These are phyloP conservation scores for Nothura maculosa DNA, from an alignment of 2,797 vertebrate genomes.

Conservation along the genomic window DNA sequence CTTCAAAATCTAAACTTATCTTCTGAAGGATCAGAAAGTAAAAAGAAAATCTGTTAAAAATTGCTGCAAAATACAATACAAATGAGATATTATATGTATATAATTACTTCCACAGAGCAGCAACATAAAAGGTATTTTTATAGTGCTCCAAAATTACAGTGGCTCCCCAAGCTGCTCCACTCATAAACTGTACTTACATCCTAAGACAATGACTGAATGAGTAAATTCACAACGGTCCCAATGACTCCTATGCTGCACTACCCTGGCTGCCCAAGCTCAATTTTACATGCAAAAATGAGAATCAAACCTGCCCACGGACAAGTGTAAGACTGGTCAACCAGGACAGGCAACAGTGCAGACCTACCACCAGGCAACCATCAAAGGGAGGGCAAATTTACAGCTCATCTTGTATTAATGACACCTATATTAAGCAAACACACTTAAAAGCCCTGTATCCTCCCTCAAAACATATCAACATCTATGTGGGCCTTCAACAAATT, in stretches of 20 bases:
- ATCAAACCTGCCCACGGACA: not conserved
- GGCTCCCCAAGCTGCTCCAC: not conserved
- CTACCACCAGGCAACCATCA: not conserved
- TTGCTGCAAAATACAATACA: not conserved
- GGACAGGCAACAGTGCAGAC: not conserved
- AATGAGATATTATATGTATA: not conserved
- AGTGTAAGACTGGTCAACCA: not conserved
- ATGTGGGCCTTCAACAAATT: not conserved
- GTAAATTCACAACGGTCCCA: not conserved
- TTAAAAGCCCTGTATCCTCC: not conserved
- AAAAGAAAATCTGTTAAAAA: not conserved
- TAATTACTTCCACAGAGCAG: not conserved
- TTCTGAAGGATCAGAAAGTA: not conserved
- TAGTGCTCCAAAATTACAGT: fast-evolving
- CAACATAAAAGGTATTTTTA: not conserved
- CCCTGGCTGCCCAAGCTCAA: not conserved
- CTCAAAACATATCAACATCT: not conserved
- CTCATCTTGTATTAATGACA: not conserved
- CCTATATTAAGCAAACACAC: not conserved
- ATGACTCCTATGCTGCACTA: not conserved
- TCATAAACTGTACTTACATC: not conserved
- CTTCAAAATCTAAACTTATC: not conserved
- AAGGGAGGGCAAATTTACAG: not conserved
- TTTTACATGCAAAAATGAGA: not conserved
- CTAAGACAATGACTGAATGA: not conserved